Evolutionary conservation across 2,797 vertebrate genomes (phyloP).

Genomic region (Aselliscus stoliczkanus): DNA sequence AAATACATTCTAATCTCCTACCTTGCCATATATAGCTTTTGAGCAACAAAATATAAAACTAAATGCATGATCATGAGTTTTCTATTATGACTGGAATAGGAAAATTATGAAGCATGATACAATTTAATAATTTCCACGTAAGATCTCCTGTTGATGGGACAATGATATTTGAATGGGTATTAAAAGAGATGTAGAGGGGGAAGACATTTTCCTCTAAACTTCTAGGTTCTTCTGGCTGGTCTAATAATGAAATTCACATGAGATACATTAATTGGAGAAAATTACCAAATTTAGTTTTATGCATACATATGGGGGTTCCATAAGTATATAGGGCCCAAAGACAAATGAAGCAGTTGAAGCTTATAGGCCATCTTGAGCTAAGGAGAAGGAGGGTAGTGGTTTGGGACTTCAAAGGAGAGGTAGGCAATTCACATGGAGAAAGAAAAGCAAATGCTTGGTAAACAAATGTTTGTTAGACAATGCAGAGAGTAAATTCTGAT

Average conservation of each 20-base stretch:
- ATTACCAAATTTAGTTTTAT: background rate
- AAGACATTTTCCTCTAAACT: background rate
- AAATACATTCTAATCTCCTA: background rate
- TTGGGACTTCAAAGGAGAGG: background rate
- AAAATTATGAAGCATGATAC: background rate
- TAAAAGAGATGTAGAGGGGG: background rate
- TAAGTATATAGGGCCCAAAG: background rate
- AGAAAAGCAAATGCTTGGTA: background rate
- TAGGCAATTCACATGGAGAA: background rate
- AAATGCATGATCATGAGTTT: background rate
- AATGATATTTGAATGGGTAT: background rate
- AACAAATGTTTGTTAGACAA: background rate
- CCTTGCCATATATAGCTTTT: background rate
- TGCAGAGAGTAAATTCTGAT: background rate
- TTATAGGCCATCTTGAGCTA: background rate
- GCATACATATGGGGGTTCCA: background rate
- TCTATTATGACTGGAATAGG: background rate
- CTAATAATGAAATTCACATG: background rate
- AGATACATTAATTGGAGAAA: background rate
- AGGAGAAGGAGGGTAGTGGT: background rate
- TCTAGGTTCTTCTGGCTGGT: background rate
- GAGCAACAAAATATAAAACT: background rate
- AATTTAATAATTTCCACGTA: background rate
- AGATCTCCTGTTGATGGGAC: background rate
- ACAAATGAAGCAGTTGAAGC: background rate